Evolutionary conservation across 2,797 vertebrate genomes (phyloP).

Genomic region (Uromys caudimaculatus): DNA sequence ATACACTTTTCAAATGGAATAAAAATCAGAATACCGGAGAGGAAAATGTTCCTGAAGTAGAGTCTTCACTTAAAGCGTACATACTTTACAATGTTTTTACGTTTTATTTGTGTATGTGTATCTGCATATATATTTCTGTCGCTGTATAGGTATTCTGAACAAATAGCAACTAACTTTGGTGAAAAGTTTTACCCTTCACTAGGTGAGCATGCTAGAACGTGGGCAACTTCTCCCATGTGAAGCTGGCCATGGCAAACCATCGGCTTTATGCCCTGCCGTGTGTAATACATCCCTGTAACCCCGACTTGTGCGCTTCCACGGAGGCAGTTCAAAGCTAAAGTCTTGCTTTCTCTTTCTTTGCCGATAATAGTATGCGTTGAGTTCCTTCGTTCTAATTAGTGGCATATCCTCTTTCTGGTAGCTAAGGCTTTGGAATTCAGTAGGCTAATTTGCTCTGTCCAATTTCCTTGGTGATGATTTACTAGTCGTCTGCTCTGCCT

Average conservation of each 20-base stretch:
- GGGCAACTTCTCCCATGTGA: neutral
- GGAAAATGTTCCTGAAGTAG: constrained; percentile 66
- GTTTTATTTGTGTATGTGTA: constrained; percentile 19
- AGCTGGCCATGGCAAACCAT: neutral
- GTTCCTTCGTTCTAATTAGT: constrained; percentile 83
- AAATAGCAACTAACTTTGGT: constrained; percentile 31
- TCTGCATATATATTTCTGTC: neutral
- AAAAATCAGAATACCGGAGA: constrained; percentile 54
- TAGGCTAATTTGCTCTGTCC: constrained; percentile 84
- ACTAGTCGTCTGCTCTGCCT: constrained; percentile 83
- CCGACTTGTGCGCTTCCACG: constrained; percentile 25
- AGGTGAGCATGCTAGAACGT: constrained; percentile 54
- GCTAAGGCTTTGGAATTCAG: constrained; percentile 82
- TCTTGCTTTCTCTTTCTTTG: constrained; percentile 58
- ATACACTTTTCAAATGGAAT: constrained; percentile 70
- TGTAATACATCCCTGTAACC: constrained; percentile 50
- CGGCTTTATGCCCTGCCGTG: neutral
- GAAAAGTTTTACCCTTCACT: constrained; percentile 51
- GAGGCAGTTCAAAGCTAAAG: constrained; percentile 55
- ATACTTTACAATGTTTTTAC: constrained; percentile 45
- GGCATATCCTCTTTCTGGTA: constrained; percentile 78
- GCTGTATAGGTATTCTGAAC: neutral
- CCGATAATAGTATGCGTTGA: constrained; percentile 69
- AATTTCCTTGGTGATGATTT: constrained; percentile 84
- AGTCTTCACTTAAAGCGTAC: constrained; percentile 47